Evolutionary conservation across 2,888 invertebrate species (phyloP), one percentile per base, ranked within the genome.

Genomic region (Dyspetes luteomarginatus): DNA sequence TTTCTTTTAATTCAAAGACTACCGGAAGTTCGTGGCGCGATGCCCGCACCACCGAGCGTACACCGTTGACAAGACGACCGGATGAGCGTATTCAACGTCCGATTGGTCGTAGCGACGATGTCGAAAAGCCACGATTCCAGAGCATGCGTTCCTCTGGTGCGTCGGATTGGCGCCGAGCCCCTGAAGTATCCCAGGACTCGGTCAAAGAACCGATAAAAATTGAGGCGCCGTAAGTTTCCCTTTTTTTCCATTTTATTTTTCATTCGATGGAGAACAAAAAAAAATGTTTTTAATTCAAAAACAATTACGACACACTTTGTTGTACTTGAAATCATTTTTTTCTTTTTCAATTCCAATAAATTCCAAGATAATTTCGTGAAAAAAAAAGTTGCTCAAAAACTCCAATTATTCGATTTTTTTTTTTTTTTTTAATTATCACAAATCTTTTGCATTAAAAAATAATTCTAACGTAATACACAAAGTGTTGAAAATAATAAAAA

Each of bases 21-120:
- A 74, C 85, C 52, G 62, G 90, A 89, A 67, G 86, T 82, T 82
- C 85, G 67, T 71, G 86, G 84, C 79, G 83, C 26, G 79, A 86
- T 76, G 60, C 83, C 55, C 67, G 80, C 15, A 17, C 12, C 9
- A 15, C 2, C 28, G 76, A 81, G 0, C 80, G 72, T 15, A 36
- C 72, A 24, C 67, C 68, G 22, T 41, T 81, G 55, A 17, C 62
- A 1, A 71, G 80, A 17, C 56, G 76, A 67, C 41, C 67, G 17
- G 80, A 81, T 28, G 80, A 81, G 0, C 77, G 77, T 3, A 56
- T 60, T 5, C 77, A 68, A 26, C 81, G 81, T 73, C 77, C 81
- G 1, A 50, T 64, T 7, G 81, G 1, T 4, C 15, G 73, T 52
- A 77, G 77, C 19, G 81, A 81, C 5, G 81, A 81, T 22, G 30